These are phyloP conservation scores for Campoletis raptor DNA, from an alignment of 2,888 invertebrate genomes.

Conservation along the genomic window DNA sequence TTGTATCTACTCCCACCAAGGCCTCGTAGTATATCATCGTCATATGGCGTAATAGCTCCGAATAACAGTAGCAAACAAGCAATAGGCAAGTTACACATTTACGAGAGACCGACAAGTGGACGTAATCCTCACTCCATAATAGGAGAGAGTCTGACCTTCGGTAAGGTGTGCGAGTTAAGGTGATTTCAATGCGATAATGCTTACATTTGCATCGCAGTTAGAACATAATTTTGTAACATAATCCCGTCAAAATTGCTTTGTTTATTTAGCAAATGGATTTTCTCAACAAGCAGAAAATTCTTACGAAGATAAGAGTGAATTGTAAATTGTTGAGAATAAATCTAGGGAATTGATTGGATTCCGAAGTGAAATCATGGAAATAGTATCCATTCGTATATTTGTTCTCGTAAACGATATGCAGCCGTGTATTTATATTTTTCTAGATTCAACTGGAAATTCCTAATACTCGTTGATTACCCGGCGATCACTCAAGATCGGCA, in stretches of 20 bases:
- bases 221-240: not conserved
- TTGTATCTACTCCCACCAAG: conserved; percentile 44
- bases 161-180: conserved; percentile 33
- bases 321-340: not conserved
- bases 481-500: conserved; percentile 35
- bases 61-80: conserved; percentile 29
- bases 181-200: conserved; percentile 14
- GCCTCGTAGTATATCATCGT: conserved; percentile 40
- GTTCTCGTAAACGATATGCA: not conserved
- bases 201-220: not conserved
- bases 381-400: not conserved
- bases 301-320: not conserved
- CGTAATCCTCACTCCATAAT: conserved; percentile 36
- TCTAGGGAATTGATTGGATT: not conserved
- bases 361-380: not conserved
- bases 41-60: conserved; percentile 48
- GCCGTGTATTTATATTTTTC: not conserved
- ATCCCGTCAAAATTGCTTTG: not conserved
- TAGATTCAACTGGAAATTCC: not conserved
- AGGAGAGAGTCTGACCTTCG: conserved; percentile 54
- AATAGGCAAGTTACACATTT: conserved; percentile 53
- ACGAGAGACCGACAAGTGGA: conserved; percentile 42
- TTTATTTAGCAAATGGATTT: not conserved
- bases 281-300: not conserved
- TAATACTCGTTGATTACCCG: not conserved